Evolutionary conservation across 2,888 invertebrate species (phyloP), one percentile per base, ranked within the genome.

Genomic region (Argyra leucocephala): DNA sequence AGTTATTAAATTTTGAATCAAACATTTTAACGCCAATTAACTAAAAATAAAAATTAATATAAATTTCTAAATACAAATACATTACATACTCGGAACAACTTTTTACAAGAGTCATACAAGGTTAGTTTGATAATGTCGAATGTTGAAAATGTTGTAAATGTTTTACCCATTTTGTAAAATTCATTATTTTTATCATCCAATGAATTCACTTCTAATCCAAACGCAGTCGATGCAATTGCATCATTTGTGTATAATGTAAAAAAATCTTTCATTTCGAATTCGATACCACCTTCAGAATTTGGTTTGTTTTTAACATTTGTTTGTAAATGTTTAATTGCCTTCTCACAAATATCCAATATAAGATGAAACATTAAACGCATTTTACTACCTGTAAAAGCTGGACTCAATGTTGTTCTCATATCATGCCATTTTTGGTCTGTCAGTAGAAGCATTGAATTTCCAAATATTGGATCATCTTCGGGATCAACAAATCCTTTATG

Each of bases 361-460:
- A 78, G 66, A 7, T 72, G 69, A 65, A 74, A 75, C 80, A 84
- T 83, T 59, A 81, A 77, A 1, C 80, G 76, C 70, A 84, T 83
- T 73, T 83, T 83, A 58, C 82, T 81, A 58, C 82, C 80, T 6
- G 83, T 83, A 70, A 83, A 83, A 0, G 81, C 80, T 2, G 83
- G 83, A 61, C 82, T 82, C 2, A 82, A 66, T 0, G 79, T 79
- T 6, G 75, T 70, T 48, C 81, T 71, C 81, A 82, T 81, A 23
- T 79, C 73, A 61, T 71, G 72, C 78, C 78, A 78, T 57, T 75
- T 72, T 3, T 73, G 71, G 63, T 83, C 82, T 70, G 74, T 76
- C 62, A 83, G 68, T 12, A 76, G 74, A n/a, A 82, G 76, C 18
- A 83, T 71, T 64, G 78, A 80, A 63, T 81, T 82, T 1, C 80